Conservation (phyloP, 2,888 invertebrate species). For the Metellina segmentata region DNA sequence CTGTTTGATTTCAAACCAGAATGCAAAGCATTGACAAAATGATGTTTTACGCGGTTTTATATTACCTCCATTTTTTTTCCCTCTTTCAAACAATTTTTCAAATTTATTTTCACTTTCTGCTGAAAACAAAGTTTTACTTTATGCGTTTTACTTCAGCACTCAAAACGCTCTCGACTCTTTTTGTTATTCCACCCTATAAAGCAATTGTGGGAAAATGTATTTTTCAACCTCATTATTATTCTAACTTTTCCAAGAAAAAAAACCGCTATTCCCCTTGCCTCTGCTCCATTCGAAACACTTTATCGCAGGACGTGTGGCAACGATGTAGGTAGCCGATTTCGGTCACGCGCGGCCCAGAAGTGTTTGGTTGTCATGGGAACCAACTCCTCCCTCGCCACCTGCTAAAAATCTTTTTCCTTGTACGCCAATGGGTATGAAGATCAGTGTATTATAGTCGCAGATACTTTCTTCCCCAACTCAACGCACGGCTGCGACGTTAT, state of each 20-base stretch:
- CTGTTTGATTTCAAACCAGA: not conserved
- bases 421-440: not conserved
- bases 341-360: slow-evolving; percentile 42
- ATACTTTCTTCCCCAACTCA: not conserved
- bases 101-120: not conserved
- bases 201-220: slow-evolving; percentile 48
- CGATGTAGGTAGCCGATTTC: slow-evolving; percentile 43
- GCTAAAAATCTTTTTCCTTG: slow-evolving; percentile 24
- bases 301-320: slow-evolving; percentile 46
- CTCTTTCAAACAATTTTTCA: not conserved
- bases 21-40: not conserved
- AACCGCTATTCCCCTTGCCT: not conserved
- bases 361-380: slow-evolving; percentile 54
- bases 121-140: slow-evolving; percentile 4
- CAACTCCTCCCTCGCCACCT: slow-evolving; percentile 39
- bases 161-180: slow-evolving; percentile 19
- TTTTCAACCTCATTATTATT: slow-evolving; percentile 65
- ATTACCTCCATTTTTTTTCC: not conserved
- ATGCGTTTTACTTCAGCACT: slow-evolving; percentile 5
- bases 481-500: not conserved
- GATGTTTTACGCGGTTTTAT: not conserved
- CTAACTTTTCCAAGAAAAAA: slow-evolving; percentile 18
- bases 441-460: slow-evolving; percentile 44
- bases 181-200: slow-evolving; percentile 36
- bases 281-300: slow-evolving; percentile 10